phyloP scores from a whole-genome alignment of 2,888 invertebrate genomes.

The Sphinx pinastri region DNA sequence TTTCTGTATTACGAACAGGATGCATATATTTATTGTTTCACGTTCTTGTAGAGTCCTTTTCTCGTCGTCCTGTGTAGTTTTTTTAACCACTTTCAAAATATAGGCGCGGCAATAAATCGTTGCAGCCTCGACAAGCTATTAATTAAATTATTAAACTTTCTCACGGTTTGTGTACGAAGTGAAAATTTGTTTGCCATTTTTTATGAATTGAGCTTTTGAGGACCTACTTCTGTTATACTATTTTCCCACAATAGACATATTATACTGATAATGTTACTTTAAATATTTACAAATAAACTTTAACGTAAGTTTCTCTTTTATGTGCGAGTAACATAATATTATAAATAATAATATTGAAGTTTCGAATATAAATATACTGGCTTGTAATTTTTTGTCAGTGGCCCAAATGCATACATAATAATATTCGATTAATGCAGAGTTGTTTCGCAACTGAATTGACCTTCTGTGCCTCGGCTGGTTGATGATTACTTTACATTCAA shows the following conservation, averaged over 20 bases:
- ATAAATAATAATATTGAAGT: background rate
- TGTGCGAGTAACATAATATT: background rate
- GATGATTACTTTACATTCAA: constrained; percentile 55
- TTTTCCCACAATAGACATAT: background rate
- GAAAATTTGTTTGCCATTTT: constrained; percentile 41
- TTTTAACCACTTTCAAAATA: constrained; percentile 43
- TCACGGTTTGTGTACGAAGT: constrained; percentile 54
- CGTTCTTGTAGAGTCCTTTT: constrained; percentile 5
- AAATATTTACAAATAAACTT: background rate
- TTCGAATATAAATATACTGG: background rate
- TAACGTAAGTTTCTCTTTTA: background rate
- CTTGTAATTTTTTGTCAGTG: constrained; percentile 57
- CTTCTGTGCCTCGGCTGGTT: constrained; percentile 54
- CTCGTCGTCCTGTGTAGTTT: background rate
- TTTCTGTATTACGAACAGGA: constrained; percentile 6
- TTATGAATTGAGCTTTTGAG: constrained; percentile 30
- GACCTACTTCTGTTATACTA: background rate
- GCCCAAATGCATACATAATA: constrained; percentile 73
- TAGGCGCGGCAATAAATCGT: constrained; percentile 56
- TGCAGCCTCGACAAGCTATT: constrained; percentile 51
- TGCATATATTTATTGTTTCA: constrained; percentile 3
- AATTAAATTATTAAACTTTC: constrained; percentile 68
- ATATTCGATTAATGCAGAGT: constrained; percentile 60
- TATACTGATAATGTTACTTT: background rate
- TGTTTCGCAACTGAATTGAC: constrained; percentile 68